Evolutionary conservation across 2,888 invertebrate species (phyloP), one percentile per base, ranked within the genome.

Genomic region (Blastobasis lacticolella): DNA sequence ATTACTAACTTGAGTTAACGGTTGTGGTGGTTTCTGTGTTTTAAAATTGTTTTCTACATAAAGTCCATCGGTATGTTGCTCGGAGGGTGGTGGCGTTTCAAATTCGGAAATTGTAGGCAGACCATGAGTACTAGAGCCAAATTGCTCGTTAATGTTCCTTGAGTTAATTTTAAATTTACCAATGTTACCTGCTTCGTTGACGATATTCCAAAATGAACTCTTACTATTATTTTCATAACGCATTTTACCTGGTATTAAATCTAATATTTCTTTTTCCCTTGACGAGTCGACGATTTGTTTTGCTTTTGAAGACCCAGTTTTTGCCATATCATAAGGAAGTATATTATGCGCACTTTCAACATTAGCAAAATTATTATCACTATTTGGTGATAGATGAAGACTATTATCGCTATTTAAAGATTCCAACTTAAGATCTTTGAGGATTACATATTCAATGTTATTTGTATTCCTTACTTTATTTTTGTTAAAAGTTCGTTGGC

Each of bases 31-130:
- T 38, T 61, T 64, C 45, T 60, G 58, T 4, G 46, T 53, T 50
- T 66, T 56, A 36, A 55, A 50, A n/a, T 52, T 57, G 55, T 57
- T 63, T 10, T 61, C 60, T 10, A 62, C 62, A 58, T 62, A 63
- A 48, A 61, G 57, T 49, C 56, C 52, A 45, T 49, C 63, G 9
- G 55, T 40, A 23, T 23, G 23, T 4, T 53, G 47, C 3, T 58
- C 51, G 23, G 62, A 57, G n/a, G 78, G 73, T 37, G 83, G 80
- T 7, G 83, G 80, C 1, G 76, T 77, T 71, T 83, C 84, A 59
- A 62, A 79, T 57, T 79, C 74, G 5, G 78, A 75, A 58, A 81
- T 56, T 23, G 49, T 63, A 7, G 67, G 60, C 43, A 67, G 54
- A 4, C 63, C 61, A 44, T 60, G 62, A n/a, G 64, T 71, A 38